phyloP scores from a whole-genome alignment of 2,888 invertebrate species.

The Nebria brevicollis region DNA sequence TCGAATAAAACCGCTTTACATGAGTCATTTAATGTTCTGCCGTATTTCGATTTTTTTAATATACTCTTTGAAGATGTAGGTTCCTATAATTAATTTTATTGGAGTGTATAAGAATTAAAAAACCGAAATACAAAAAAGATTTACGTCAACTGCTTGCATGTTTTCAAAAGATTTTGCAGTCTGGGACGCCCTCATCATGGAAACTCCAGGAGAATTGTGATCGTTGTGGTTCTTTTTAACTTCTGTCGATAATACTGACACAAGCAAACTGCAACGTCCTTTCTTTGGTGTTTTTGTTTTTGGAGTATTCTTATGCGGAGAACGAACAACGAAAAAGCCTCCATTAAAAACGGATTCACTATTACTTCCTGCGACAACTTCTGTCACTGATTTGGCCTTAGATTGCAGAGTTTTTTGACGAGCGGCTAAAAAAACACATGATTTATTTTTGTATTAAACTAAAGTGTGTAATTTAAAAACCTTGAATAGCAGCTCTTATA shows the following conservation, averaged over 20 bases:
- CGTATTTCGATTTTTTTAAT: neutral
- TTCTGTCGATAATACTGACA: constrained; percentile 3
- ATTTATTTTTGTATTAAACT: constrained; percentile 6
- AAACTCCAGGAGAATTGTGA: neutral
- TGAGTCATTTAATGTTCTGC: neutral
- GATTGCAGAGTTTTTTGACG: constrained; percentile 22
- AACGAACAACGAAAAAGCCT: constrained; percentile 29
- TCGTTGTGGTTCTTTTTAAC: neutral
- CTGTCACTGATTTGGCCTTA: neutral
- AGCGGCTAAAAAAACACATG: constrained; percentile 18
- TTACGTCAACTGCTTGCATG: neutral
- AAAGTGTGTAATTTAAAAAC: constrained; percentile 31
- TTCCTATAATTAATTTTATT: neutral
- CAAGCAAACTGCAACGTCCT: constrained; percentile 10
- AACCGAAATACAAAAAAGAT: neutral
- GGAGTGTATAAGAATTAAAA: too few relatives aligned
- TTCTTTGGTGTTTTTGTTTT: constrained; percentile 11
- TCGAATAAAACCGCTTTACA: constrained; percentile 28
- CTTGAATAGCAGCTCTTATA: constrained; percentile 55
- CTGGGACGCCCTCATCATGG: neutral
- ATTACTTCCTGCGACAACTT: neutral
- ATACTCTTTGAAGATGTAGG: neutral
- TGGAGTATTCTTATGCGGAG: constrained; percentile 25
- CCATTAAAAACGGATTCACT: constrained; percentile 27
- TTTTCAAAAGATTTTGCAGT: constrained; percentile 8